These are phyloP conservation scores for Notodonta dromedarius DNA, from an alignment of 2,888 invertebrate genomes.

Conservation along the genomic window DNA sequence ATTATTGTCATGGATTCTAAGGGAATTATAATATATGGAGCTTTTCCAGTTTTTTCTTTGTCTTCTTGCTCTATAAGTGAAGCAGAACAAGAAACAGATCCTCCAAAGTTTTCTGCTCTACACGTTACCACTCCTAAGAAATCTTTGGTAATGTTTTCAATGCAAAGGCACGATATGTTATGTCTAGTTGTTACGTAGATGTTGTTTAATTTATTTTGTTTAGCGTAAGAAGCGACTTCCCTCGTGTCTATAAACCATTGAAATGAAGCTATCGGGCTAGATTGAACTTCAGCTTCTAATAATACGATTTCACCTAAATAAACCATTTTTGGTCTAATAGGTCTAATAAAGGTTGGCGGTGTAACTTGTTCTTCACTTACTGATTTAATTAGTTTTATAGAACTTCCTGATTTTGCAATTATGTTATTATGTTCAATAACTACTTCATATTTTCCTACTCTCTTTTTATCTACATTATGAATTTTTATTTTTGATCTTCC, in stretches of 20 bases:
- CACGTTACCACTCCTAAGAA: conserved; percentile 92
- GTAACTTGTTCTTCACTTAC: conserved; percentile 84
- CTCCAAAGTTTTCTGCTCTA: conserved; percentile 94
- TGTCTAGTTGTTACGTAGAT: conserved; percentile 88
- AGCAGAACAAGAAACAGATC: conserved; percentile 94
- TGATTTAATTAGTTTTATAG: conserved; percentile 89
- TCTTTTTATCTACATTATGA: conserved; percentile 88
- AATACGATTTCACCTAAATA: conserved; percentile 90
- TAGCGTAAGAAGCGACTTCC: conserved; percentile 84
- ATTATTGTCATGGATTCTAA: conserved; percentile 91
- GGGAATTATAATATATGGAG: conserved; percentile 91
- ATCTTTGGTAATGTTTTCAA: conserved; percentile 88
- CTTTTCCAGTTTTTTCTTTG: conserved; percentile 59
- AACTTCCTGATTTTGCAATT: conserved; percentile 91
- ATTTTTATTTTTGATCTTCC: conserved; percentile 87
- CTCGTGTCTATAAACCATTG: conserved; percentile 93
- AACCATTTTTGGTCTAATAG: conserved; percentile 88
- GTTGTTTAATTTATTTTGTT: conserved; percentile 86
- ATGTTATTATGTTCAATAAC: conserved; percentile 90
- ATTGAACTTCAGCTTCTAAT: conserved; percentile 90
- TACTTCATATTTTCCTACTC: conserved; percentile 95
- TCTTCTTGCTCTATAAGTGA: conserved; percentile 86
- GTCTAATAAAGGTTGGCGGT: conserved; percentile 90
- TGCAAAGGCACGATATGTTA: conserved; percentile 91
- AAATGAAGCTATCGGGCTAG: conserved; percentile 92